Evolutionary conservation across 2,888 invertebrate genomes (phyloP).

Genomic region (Callyntrura guangdongensis): DNA sequence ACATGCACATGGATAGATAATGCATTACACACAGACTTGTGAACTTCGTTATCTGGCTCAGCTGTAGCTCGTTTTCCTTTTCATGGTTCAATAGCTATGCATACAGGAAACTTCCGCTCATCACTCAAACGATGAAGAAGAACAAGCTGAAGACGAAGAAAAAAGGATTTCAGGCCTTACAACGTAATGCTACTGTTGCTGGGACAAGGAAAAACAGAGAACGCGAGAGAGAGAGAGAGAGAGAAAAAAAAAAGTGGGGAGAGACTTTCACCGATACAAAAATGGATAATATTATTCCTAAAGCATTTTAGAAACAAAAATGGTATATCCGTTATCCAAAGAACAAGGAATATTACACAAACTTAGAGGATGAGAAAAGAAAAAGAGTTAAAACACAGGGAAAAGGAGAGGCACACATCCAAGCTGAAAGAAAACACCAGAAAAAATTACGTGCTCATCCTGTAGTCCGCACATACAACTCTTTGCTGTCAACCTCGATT

Average conservation of each 20-base stretch:
- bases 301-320: not conserved
- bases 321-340: not conserved
- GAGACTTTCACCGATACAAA: not conserved
- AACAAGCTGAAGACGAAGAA: slow-evolving; percentile 8
- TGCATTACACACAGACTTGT: slow-evolving; percentile 75
- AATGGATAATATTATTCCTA: not conserved
- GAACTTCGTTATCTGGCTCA: slow-evolving; percentile 79
- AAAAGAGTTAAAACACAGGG: slow-evolving; percentile 6
- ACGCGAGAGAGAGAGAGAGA: slow-evolving; percentile 1
- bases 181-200: slow-evolving; percentile 17
- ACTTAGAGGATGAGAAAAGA: not conserved
- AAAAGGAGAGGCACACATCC: not conserved
- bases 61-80: slow-evolving; percentile 76
- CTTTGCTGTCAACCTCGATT: slow-evolving; percentile 77
- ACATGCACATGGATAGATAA: slow-evolving; percentile 52
- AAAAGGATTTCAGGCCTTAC: slow-evolving; percentile 23
- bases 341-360: not conserved
- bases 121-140: slow-evolving; percentile 74
- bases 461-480: slow-evolving; percentile 73
- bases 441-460: slow-evolving; percentile 72
- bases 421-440: slow-evolving; percentile 3
- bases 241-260: slow-evolving; percentile 10
- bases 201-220: slow-evolving; percentile 8
- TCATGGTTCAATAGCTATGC: slow-evolving; percentile 80
- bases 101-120: slow-evolving; percentile 78